phyloP scores from a whole-genome alignment of 2,797 vertebrate species.

The Botia almorhae region DNA sequence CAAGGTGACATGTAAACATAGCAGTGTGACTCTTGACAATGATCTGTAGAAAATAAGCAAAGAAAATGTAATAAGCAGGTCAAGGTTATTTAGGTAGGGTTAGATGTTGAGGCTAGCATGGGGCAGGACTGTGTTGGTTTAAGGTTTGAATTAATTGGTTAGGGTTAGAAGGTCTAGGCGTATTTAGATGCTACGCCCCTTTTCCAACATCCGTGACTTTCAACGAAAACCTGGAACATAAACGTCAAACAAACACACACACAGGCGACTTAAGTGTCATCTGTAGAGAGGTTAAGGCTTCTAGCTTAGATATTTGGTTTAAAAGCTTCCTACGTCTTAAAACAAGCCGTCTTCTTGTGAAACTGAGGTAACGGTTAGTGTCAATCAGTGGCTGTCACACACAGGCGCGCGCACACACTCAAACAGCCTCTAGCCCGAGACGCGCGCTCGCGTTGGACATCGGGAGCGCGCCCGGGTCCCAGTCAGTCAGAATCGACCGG shows the following conservation, averaged over 20 bases:
- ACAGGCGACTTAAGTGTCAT: background rate
- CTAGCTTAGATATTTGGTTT: background rate
- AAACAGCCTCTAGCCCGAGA: background rate
- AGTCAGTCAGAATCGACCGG: constrained; percentile 38
- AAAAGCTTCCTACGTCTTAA: background rate
- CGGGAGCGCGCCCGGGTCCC: constrained; percentile 45
- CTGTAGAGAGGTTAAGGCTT: background rate
- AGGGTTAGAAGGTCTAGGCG: background rate
- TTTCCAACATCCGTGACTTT: constrained; percentile 34
- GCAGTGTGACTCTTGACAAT: no score
- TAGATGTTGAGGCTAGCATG: background rate
- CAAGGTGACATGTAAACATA: no score
- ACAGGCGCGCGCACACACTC: constrained; percentile 65
- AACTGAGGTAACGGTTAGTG: constrained; percentile 66
- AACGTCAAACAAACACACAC: constrained; percentile 10
- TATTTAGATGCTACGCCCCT: constrained; percentile 21
- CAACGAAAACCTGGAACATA: constrained; percentile 23
- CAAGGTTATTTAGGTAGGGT: background rate
- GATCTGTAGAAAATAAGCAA: no score
- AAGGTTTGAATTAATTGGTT: background rate
- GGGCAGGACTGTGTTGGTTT: no score
- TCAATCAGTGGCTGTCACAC: constrained; percentile 70
- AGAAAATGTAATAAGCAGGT: background rate
- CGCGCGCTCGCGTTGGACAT: background rate
- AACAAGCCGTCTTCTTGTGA: constrained; percentile 12